Base-by-base conservation (phyloP, 1,140 invertebrate species). In the Cydia strobilella region DNA sequence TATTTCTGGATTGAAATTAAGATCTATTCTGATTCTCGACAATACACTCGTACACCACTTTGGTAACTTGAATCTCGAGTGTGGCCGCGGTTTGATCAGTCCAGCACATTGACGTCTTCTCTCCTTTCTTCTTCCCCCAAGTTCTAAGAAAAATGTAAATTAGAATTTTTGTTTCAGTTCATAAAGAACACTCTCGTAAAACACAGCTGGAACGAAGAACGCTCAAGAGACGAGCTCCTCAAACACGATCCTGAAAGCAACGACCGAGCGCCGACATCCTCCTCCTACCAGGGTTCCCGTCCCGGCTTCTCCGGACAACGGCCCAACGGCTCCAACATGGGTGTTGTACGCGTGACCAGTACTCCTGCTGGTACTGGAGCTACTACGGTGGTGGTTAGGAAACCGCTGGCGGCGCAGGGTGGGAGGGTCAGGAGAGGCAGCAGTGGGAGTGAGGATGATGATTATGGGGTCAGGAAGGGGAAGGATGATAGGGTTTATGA, bases 161-260 rank as follows among this genome's bases (percentile, higher is more conserved):
- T 31, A 31, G 5, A 31, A 42, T 39, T 6, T 75, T 59, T 75
- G 9, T 87, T 86, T 18, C 84, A 93, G 93, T 84, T 93, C 74
- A 84, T 93, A 15, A 93, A 93, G 80, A 89, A 84, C 65, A 86
- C 86, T 54, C 75, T 93, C 66, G 80, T 89, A 35, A 93, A 92
- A 82, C 88, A 93, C 45, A 82, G 84, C 23, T 93, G 93, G 93
- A 93, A 89, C 76, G 93, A 93, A 77, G 93, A 93, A 65, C 79
- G 90, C 51, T 78, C 91, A 2, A 84, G 93, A 13, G 93, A 93
- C 76, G 92, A 93, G 63, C 84, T 93, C 0, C 78, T 93, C 0
- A 90, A 89, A 62, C 81, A 90, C 63, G 93, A 93, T 76, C 92
- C 92, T 0, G 93, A 93, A 54, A 90, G 85, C 75, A 81, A 90